phyloP scores from a whole-genome alignment of 2,113 vertebrate genomes.

The Gallinago jamesoni region DNA sequence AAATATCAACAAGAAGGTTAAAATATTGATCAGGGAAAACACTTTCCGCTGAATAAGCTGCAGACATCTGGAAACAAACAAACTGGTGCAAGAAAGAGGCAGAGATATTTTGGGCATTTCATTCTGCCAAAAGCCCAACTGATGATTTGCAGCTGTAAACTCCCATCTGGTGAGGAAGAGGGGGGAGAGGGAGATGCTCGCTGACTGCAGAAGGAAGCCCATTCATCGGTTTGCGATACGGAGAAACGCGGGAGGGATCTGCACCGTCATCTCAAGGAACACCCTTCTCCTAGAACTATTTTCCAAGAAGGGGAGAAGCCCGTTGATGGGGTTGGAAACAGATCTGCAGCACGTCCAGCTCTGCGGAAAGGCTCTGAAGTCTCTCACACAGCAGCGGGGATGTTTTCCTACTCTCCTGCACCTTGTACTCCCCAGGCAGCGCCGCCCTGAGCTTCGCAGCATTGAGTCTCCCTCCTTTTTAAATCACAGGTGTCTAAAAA shows the following conservation, averaged over 20 bases:
- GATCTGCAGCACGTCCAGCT: background rate
- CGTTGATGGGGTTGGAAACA: background rate
- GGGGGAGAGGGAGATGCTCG: background rate
- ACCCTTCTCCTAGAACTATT: background rate
- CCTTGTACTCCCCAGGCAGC: background rate
- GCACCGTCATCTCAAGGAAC: background rate
- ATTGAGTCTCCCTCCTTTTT: background rate
- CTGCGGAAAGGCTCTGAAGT: background rate
- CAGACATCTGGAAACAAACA: conserved; percentile 60
- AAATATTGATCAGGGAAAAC: conserved; percentile 61
- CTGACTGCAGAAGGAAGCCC: background rate
- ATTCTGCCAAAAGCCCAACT: background rate
- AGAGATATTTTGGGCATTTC: background rate
- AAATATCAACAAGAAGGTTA: conserved; percentile 66
- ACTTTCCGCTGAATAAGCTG: conserved; percentile 1
- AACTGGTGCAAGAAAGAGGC: background rate
- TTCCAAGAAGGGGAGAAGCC: background rate
- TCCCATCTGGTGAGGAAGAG: background rate
- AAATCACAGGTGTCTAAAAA: background rate
- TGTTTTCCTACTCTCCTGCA: background rate
- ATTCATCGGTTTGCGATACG: background rate
- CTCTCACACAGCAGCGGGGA: accelerated
- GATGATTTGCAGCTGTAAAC: conserved; percentile 13
- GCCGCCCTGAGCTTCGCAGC: background rate
- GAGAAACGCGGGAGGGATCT: background rate